Evolutionary conservation across 1,140 invertebrate genomes (phyloP).

Genomic region (Trichonephila clavipes): DNA sequence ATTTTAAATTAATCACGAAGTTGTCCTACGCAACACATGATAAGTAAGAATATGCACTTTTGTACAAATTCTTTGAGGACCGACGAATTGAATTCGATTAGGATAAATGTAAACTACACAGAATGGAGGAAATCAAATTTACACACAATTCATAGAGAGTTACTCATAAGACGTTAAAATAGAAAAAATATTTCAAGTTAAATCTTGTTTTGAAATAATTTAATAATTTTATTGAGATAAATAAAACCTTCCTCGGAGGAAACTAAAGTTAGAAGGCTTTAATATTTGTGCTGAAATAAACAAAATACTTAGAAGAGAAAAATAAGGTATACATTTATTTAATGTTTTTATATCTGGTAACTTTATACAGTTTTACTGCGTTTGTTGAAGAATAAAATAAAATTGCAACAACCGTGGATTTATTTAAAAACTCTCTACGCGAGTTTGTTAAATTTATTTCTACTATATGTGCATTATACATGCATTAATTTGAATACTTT

Average conservation of each 20-base stretch:
- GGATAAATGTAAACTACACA: not conserved
- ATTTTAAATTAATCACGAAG: too few species aligned
- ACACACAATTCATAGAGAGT: not conserved
- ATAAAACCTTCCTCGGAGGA: not conserved
- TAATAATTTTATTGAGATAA: constrained; percentile 5
- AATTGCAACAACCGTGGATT: not conserved
- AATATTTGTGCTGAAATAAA: not conserved
- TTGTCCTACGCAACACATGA: too few species aligned
- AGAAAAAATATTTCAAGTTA: not conserved
- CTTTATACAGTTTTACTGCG: not conserved
- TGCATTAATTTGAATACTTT: not conserved
- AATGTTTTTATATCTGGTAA: not conserved
- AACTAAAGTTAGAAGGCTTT: not conserved
- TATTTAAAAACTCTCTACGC: not conserved
- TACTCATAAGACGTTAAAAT: not conserved
- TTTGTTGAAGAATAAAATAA: not conserved
- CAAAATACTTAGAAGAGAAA: not conserved
- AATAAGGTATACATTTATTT: not conserved
- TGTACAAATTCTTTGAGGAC: not conserved
- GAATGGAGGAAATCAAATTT: not conserved
- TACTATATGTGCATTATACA: not conserved
- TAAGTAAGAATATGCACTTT: too few species aligned
- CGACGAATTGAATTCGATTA: not conserved
- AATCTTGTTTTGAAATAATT: not conserved
- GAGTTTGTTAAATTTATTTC: not conserved